A percentile compares a stretch with the other conserved stretches of the same genome.
phyloP scores from a whole-genome alignment of 2,797 vertebrate genomes.

The Pantherophis vulpinus region DNA sequence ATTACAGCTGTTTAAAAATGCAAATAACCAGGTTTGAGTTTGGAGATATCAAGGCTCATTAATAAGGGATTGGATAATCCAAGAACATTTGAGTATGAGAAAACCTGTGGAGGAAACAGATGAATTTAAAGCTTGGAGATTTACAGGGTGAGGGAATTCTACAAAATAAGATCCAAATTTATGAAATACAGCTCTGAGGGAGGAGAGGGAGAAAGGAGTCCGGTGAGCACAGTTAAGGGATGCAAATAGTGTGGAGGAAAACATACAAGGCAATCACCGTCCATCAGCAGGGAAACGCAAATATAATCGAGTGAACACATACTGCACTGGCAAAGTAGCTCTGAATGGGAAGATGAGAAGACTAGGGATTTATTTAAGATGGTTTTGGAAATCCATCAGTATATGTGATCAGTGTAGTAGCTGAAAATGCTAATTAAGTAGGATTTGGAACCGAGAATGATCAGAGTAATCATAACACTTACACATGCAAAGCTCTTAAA shows the following conservation, averaged over 20 bases:
- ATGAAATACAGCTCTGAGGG: neutral
- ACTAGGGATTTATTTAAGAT: neutral
- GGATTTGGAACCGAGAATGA: neutral
- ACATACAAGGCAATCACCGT: neutral
- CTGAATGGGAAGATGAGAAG: neutral
- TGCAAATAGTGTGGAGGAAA: neutral
- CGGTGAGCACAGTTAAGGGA: neutral
- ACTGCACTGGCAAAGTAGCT: neutral
- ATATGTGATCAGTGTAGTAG: neutral
- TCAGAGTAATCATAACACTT: neutral
- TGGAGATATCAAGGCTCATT: neutral
- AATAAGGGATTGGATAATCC: neutral
- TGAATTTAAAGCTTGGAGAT: neutral
- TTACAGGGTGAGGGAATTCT: neutral
- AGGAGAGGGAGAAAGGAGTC: neutral
- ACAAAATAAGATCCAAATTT: neutral
- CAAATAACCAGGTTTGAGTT: neutral
- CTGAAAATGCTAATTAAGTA: neutral
- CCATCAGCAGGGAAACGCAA: neutral
- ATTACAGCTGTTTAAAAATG: neutral
- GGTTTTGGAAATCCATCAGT: neutral
- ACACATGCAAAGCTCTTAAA: neutral
- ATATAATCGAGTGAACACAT: neutral
- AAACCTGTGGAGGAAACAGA: neutral
- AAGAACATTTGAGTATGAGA: neutral